phyloP scores from a whole-genome alignment of 2,888 invertebrate species.

The Caenorhabditis sinica region DNA sequence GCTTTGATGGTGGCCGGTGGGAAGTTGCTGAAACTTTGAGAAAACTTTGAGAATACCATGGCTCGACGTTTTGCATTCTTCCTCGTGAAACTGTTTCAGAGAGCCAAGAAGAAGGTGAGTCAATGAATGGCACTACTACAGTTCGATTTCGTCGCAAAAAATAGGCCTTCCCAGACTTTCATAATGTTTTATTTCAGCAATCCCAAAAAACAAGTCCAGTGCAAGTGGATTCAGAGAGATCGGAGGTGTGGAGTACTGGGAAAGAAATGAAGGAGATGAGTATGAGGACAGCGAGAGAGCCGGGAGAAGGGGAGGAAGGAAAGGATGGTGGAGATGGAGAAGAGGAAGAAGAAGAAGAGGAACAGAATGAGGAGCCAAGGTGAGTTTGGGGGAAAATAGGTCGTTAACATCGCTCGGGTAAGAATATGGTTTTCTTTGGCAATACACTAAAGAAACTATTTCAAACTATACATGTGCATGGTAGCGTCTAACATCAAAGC shows the following conservation, averaged over 20 bases:
- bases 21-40: constrained; percentile 43
- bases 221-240: constrained; percentile 30
- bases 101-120: constrained; percentile 28
- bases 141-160: no score
- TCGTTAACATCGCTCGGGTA: no score
- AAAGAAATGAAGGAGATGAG: constrained; percentile 54
- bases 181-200: no score
- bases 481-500: no score
- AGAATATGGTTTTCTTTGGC: no score
- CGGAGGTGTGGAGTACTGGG: constrained; percentile 52
- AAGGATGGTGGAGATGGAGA: constrained; percentile 2
- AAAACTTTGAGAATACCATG: no score
- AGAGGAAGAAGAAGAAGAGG: constrained; percentile 52
- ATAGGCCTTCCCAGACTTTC: no score
- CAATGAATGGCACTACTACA: no score
- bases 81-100: constrained; percentile 41
- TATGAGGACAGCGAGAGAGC: constrained; percentile 62
- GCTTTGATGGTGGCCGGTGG: constrained; percentile 10
- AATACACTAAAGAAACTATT: no score
- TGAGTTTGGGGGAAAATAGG: no score
- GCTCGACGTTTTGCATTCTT: constrained; percentile 42
- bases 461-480: no score
- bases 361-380: constrained; percentile 51
- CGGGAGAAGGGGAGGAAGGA: no score
- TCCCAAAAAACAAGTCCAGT: constrained; percentile 41